Base-by-base conservation (phyloP, 2,888 invertebrate species). In the Drosophila niveifrons region DNA sequence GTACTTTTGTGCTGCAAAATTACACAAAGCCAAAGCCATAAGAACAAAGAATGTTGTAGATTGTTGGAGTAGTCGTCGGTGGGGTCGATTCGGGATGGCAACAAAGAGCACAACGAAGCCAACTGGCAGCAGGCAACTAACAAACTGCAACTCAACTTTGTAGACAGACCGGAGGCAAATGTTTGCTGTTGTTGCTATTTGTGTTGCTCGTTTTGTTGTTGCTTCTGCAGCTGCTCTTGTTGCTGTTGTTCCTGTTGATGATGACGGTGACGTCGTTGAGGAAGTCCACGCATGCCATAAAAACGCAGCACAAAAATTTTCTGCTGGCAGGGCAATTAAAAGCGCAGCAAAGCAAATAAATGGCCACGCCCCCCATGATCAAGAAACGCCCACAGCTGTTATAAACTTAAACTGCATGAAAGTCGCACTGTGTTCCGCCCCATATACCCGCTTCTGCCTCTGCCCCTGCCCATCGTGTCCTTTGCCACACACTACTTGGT, bases 91-190 rank as follows among this genome's bases (percentile, higher is more conserved):
- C n/a, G 18, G 31, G 41, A 34, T 13, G 28, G 56, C 15, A 63
- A 64, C 50, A 65, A 59, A 64, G 43, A 41, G 43, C n/a, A 29
- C 29, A 66, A 76, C 56, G 65, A 74, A 66, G 65, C 65, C 47
- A 63, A 63, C 48, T 68, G 68, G 61, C 69, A 81, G 70, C 64
- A 59, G 65, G 65, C 72, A 78, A 63, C 78, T 80, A 68, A 67
- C 80, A 83, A 88, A 83, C 81, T 83, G 87, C 84, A 86, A 69
- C 87, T 84, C 82, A 83, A 83, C 89, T 83, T 87, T 81, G 82
- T 87, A 88, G 83, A 83, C 89, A 78, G 67, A 73, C 89, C 67
- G 68, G 79, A 73, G 83, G 86, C 86, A 59, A 43, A 73, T 67
- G 66, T 65, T 52, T 66, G 63, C 52, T 56, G 46, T 58, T 65